Base-by-base conservation (phyloP, 2,797 vertebrate genomes). In the Thunnus albacares region DNA sequence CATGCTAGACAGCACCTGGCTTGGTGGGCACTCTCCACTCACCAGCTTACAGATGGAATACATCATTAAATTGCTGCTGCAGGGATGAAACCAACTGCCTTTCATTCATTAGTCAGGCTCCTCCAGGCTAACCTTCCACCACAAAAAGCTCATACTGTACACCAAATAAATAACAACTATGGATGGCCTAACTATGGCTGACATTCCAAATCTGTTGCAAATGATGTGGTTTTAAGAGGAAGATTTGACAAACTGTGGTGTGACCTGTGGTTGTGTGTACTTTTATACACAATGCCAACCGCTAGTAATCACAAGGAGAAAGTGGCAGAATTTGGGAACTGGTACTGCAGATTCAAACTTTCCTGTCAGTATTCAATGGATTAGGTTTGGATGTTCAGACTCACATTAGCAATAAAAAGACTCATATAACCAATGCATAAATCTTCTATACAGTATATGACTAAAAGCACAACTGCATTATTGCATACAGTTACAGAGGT, bases 61-160 rank as follows among this genome's bases (percentile, higher is more conserved):
- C 75, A 88, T 91, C 84, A 92, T 90, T 90, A 92, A 88, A 88
- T 77, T 56, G 70, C 79, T 86, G 71, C 89, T 91, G 80, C 86
- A 67, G 77, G 84, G 89, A 86, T 77, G 52, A 88, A 84, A 86
- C 80, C 78, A 79, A 72, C 65, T 76, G 66, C 72, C 81, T 85
- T 86, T 86, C 65, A 84, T 85, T 83, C 89, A 86, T 87, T 87
- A 87, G 80, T 81, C 64, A 81, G 57, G 64, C 41, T 80, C 59
- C 71, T 75, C 28, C 24, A 17, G 84, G 69, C 79, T 30, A 84
- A 75, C 80, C 80, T 83, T 86, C 62, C 67, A 74, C 79, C 69
- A 72, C 69, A 83, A 80, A 77, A 52, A 71, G 62, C 24, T 71
- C 28, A 59, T 13, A 71, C 61, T 67, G 66, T 61, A 80, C 63